A percentile compares a stretch with the other conserved stretches of the same genome.
Conservation (phyloP, 2,888 invertebrate genomes). For the Ophion slaviceki region DNA sequence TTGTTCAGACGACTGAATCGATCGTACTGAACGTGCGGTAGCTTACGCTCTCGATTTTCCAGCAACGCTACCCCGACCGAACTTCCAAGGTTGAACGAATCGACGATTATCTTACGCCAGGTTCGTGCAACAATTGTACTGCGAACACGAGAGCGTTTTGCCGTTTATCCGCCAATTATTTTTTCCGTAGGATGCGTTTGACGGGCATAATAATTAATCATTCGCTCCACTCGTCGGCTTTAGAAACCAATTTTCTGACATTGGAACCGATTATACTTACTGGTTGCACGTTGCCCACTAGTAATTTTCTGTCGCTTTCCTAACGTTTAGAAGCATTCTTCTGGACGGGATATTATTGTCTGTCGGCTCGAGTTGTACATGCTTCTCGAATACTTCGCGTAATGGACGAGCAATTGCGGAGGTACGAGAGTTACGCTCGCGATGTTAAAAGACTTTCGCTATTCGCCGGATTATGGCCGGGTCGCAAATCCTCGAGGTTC, state of each 20-base stretch:
- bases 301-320: not conserved
- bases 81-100: not conserved
- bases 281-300: not conserved
- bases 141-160: not conserved
- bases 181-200: not conserved
- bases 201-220: slow-evolving; percentile 15
- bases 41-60: not conserved
- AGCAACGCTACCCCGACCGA: too few species aligned
- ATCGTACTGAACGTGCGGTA: not conserved
- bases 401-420: too few species aligned
- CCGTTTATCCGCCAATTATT: not conserved
- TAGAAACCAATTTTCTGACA: slow-evolving; percentile 1
- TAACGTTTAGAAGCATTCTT: not conserved
- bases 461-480: not conserved
- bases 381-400: not conserved
- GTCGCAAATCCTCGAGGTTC: not conserved
- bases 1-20: not conserved
- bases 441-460: not conserved
- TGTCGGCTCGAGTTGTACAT: not conserved
- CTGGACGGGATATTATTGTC: too few species aligned
- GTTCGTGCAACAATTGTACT: not conserved
- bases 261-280: not conserved
- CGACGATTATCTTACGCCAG: slow-evolving; percentile 3
- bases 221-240: not conserved
- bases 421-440: not conserved